These are phyloP conservation scores for Thunnus thynnus DNA, from an alignment of 2,113 vertebrate species.

Conservation along the genomic window DNA sequence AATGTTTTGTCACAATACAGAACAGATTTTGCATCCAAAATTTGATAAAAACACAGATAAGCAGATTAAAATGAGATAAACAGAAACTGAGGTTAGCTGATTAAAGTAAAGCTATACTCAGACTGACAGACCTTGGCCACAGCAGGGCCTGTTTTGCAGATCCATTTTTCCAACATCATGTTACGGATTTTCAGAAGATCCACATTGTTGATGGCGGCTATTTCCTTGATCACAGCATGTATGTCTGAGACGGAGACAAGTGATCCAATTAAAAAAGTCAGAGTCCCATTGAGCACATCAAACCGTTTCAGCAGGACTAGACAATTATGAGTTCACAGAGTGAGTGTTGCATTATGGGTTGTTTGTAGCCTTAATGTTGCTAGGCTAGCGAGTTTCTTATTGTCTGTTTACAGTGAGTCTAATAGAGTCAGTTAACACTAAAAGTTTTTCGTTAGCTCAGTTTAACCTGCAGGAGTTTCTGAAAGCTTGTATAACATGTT, in stretches of 20 bases:
- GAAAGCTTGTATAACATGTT: too few relatives aligned
- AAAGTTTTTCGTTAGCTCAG: too few relatives aligned
- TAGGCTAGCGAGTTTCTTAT: too few relatives aligned
- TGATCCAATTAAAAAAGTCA: neutral
- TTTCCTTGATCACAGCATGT: conserved; percentile 90
- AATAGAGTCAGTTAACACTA: too few relatives aligned
- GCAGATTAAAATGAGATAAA: neutral
- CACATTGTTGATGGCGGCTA: conserved; percentile 90
- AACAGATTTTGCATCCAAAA: neutral
- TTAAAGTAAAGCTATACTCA: neutral
- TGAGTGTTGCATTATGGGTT: too few relatives aligned
- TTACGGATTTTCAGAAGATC: conserved; percentile 91
- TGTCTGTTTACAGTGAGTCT: too few relatives aligned
- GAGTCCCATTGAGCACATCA: too few relatives aligned
- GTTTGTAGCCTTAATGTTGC: too few relatives aligned
- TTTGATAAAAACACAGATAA: neutral
- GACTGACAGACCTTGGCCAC: conserved; percentile 82
- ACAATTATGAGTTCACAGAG: too few relatives aligned
- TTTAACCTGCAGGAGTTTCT: too few relatives aligned
- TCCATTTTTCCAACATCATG: conserved; percentile 93
- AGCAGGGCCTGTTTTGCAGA: conserved; percentile 86
- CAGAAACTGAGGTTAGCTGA: neutral
- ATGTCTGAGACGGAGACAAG: conserved; percentile 85
- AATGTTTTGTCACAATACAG: neutral
- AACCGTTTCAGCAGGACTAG: too few relatives aligned